Base-by-base conservation (phyloP, 2,113 vertebrate genomes). In the Cephalopterus ornatus region DNA sequence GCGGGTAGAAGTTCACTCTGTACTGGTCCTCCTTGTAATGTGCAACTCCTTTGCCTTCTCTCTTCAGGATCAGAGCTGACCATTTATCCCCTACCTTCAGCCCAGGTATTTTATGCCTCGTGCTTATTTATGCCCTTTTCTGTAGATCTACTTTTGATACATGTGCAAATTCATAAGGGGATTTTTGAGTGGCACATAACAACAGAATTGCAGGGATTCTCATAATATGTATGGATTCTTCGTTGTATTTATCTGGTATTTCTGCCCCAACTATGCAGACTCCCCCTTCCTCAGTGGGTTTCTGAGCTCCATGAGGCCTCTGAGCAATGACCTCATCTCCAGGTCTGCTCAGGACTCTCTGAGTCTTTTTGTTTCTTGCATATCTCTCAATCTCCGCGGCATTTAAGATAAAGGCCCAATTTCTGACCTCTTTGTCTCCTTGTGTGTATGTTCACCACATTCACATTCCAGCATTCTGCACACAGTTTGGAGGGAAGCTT, bases 311-410 rank as follows among this genome's bases (percentile, higher is more conserved):
- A 2, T 28, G 27, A 89, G 8, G 44, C 14, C 13, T 61, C 78
- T 79, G 65, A 66, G 47, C 2, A 1, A 30, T 61, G 14, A 68
- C 61, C 5, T 85, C 16, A 33, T 50, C 18, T 75, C 42, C n/a
- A 37, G 15, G 11, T 47, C 52, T 75, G n/a, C 47, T 92, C 42
- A 42, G 22, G 26, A 49, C 32, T 19, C 62, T 71, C 52, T 33
- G 61, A 53, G 23, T 46, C 19, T 27, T 32, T 39, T 68, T 39
- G 39, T 68, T 65, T 77, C 24, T 62, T 30, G 11, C 5, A 1
- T 37, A 5, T 50, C 26, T 62, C 24, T 78, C 1, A 3, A 1
- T 3, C 15, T 65, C 50, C 5, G 5, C 24, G 23, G 2, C 5
- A 11, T 55, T 23, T n/a, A 33, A 61, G 62, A 46, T 19, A 47